Evolutionary conservation across 2,888 invertebrate species (phyloP), one percentile per base, ranked within the genome.

Genomic region (Eilema sororculum): DNA sequence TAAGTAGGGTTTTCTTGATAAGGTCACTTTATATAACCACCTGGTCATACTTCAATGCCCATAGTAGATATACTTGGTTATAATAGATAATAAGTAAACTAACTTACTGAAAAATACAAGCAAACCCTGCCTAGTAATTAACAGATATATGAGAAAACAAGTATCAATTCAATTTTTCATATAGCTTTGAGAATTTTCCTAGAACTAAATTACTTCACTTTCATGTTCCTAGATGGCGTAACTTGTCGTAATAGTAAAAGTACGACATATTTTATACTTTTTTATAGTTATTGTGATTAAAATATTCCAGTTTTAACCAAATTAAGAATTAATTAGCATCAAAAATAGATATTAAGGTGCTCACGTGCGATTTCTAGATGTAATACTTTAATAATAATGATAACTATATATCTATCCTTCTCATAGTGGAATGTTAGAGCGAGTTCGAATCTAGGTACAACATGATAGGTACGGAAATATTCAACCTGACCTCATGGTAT

Each of bases 401-500:
- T 68, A 70, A 65, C 65, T 58, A 70, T 69, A 46, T 24, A n/a
- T 46, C 73, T 28, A 60, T 82, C 81, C 72, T 67, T 76, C 20
- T 80, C 80, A 3, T 9, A 13, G 1, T 5, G 6, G 56, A 3
- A 52, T 5, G 78, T 66, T 69, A 57, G 73, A 82, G 28, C 61
- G 75, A 80, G 80, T 64, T 2, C 37, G 71, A 68, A 30, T 2
- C 46, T 68, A 69, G 30, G 61, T 72, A 72, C 57, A 2, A 22
- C 24, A 16, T 20, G 25, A 56, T 33, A n/a, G n/a, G n/a, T n/a
- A 57, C 62, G 65, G 62, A 72, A 69, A 72, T 71, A 41, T 69
- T 12, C 56, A 68, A 60, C 67, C 52, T 64, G n/a, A 72, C 80
- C 79, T 75, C 74, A 76, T 74, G 80, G 72, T 72, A 68, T 68